Evolutionary conservation across 2,113 vertebrate species (phyloP).

Genomic region (Poicephalus gulielmi): DNA sequence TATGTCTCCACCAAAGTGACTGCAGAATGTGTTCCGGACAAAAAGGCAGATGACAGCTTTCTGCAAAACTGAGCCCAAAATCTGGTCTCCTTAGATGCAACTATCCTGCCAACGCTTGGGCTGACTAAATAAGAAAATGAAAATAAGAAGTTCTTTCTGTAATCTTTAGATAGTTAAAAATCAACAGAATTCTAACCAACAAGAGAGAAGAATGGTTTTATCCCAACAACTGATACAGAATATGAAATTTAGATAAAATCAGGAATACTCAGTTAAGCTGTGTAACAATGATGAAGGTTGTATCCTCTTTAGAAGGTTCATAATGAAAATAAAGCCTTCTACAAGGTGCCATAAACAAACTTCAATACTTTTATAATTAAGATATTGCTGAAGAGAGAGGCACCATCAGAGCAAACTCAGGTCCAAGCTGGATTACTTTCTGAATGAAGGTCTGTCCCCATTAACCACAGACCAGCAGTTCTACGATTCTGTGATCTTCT

Average conservation of each 20-base stretch:
- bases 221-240: not conserved
- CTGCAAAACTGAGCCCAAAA: not conserved
- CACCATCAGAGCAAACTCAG: not conserved
- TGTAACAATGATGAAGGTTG: not conserved
- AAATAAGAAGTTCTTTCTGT: not conserved
- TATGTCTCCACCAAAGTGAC: not conserved
- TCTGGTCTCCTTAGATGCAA: not conserved
- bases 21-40: not conserved
- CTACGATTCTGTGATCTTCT: not conserved
- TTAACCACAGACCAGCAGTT: not conserved
- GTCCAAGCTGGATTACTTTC: not conserved
- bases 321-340: not conserved
- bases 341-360: not conserved
- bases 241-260: not conserved
- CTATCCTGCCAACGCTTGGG: not conserved
- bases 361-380: not conserved
- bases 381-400: not conserved
- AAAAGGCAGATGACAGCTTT: not conserved
- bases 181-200: not conserved
- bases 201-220: not conserved
- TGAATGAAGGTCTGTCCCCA: not conserved
- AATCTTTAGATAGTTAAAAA: not conserved
- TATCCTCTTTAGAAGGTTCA: not conserved
- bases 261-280: not conserved
- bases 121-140: not conserved